Conservation (phyloP, 2,797 vertebrate genomes). For the Columba guinea region DNA sequence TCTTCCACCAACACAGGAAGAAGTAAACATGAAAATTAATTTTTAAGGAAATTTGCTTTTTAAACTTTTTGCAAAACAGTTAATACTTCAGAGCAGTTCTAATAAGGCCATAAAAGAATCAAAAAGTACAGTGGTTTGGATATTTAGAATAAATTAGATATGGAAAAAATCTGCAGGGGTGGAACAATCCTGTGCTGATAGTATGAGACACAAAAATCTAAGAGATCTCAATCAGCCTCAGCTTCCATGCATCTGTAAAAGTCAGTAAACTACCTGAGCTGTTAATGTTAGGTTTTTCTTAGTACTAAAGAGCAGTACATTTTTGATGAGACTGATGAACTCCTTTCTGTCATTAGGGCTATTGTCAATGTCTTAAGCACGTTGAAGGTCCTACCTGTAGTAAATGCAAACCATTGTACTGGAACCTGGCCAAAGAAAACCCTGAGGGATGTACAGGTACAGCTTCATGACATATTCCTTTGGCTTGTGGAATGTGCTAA, state of each 20-base stretch:
- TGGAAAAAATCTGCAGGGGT: rapidly evolving
- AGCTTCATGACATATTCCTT: background rate
- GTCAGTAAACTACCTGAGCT: background rate
- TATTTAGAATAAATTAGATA: background rate
- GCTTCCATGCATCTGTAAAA: background rate
- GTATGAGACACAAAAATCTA: background rate
- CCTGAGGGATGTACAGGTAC: conserved; percentile 86
- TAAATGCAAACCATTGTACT: conserved; percentile 89
- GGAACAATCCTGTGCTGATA: background rate
- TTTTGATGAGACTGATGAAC: background rate
- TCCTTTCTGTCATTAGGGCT: conserved; percentile 76
- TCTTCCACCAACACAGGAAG: background rate
- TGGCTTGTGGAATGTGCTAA: background rate
- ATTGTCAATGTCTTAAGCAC: conserved; percentile 83
- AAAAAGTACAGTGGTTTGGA: background rate
- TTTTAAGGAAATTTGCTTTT: background rate
- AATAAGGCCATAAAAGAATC: background rate
- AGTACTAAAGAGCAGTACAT: background rate
- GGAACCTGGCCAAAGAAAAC: conserved; percentile 86
- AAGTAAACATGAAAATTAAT: background rate
- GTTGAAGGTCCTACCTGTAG: conserved; percentile 84
- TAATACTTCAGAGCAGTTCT: background rate
- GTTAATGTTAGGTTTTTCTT: background rate
- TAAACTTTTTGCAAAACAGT: background rate
- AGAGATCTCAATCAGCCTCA: background rate